A percentile compares a stretch with the other conserved stretches of the same genome.
These are phyloP conservation scores for Cyrtonyx montezumae DNA, from an alignment of 2,113 vertebrate genomes.

Conservation along the genomic window DNA sequence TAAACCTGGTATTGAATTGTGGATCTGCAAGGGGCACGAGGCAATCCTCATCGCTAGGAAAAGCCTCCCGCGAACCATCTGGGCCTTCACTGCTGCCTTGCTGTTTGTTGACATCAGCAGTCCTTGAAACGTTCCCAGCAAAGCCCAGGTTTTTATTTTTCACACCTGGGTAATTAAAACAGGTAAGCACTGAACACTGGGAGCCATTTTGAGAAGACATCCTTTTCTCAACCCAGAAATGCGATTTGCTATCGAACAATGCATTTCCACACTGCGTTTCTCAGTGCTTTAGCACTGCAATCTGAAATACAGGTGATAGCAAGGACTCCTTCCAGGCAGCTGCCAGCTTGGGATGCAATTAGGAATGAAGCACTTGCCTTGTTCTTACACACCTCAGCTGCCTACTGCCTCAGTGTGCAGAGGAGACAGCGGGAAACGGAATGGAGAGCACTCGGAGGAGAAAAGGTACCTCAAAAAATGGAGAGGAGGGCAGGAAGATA, in stretches of 20 bases:
- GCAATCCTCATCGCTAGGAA: neutral
- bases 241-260: slow-evolving; percentile 58
- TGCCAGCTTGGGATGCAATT: neutral
- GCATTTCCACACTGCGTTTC: slow-evolving; percentile 52
- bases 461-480: slow-evolving; percentile 29
- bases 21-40: neutral
- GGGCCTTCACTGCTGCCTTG: neutral
- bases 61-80: neutral
- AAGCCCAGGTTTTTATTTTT: slow-evolving; percentile 22
- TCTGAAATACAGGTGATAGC: slow-evolving; percentile 22
- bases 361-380: neutral
- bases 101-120: slow-evolving; percentile 27
- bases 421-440: slow-evolving; percentile 1
- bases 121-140: slow-evolving; percentile 39
- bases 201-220: slow-evolving; percentile 44
- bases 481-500: neutral
- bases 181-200: neutral
- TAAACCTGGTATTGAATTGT: neutral
- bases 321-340: neutral
- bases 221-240: slow-evolving; percentile 53
- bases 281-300: slow-evolving; percentile 37
- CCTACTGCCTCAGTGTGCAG: neutral
- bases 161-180: slow-evolving; percentile 52
- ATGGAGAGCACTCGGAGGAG: slow-evolving; percentile 7
- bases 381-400: neutral